Evolutionary conservation across 23 tunicate genomes (phyloP).

Genomic region (Trididemnum miniatum): DNA sequence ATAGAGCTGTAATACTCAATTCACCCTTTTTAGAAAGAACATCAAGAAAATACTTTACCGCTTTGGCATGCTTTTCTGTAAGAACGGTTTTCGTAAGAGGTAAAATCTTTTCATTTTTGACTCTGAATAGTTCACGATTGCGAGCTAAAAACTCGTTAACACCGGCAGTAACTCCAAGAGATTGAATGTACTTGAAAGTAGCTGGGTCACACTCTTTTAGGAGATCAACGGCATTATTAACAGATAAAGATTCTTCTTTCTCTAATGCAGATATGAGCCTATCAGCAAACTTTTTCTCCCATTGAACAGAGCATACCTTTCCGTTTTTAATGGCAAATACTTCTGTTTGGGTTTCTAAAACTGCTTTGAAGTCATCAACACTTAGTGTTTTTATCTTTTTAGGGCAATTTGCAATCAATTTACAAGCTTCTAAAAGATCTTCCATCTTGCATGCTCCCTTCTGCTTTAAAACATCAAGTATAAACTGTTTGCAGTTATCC

Average conservation of each 20-base stretch:
- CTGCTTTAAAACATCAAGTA: background rate
- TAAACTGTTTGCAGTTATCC: slow-evolving; percentile 10
- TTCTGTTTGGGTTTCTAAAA: slow-evolving; percentile 3
- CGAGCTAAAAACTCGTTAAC: background rate
- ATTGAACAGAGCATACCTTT: background rate
- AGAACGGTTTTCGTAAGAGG: background rate
- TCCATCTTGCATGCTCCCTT: background rate
- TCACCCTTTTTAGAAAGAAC: slow-evolving; percentile 8
- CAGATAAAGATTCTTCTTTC: background rate
- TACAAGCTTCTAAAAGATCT: background rate
- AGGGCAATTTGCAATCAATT: background rate
- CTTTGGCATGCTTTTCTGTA: slow-evolving; percentile 2
- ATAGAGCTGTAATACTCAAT: background rate
- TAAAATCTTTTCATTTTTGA: background rate
- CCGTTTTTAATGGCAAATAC: background rate
- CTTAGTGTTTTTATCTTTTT: background rate
- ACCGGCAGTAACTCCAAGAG: background rate
- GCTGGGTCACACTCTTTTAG: background rate
- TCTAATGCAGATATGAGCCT: background rate
- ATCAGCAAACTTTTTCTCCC: background rate
- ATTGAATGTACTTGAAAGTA: slow-evolving; percentile 26
- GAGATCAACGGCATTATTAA: background rate
- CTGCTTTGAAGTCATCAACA: background rate
- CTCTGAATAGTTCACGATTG: background rate
- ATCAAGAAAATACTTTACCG: slow-evolving; percentile 17